Base-by-base conservation (phyloP, 2,888 invertebrate species). In the Hesperia comma region DNA sequence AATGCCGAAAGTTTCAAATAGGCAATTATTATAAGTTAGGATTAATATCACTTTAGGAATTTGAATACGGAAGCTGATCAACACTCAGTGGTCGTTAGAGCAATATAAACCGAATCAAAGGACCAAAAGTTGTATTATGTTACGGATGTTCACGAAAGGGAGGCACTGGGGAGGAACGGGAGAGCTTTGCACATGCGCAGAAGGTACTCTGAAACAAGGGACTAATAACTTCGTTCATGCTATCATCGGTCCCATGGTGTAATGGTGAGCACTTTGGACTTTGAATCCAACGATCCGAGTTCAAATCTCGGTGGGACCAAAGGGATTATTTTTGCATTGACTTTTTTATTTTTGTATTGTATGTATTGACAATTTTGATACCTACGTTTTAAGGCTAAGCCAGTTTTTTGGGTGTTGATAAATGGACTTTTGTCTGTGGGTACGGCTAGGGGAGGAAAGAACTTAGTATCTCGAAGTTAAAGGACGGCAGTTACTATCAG, bases 241-340 rank as follows among this genome's bases (percentile, higher is more conserved):
- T 3, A 0, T n/a, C 41, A 68, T 15, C 71, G 75, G 74, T 94
- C 91, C 93, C 93, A 93, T 94, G 94, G 94, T 94, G 94, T 94
- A 94, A 94, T 93, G 94, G 94, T 94, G 92, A 94, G 94, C 94
- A 94, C 94, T 94, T 94, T 94, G 94, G 94, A 94, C 94, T 94
- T 92, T 94, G 94, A 94, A 94, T 94, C 94, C 94, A 94, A 94
- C 95, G 95, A 95, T 95, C 95, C 95, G 95, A 95, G 95, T 95
- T 95, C 95, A 95, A 95, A 95, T 95, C 95, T 95, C 95, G 95
- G 95, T 95, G 95, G 95, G 93, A 95, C 95, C 95, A 90, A 85
- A 66, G 26, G 26, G 26, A 12, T 41, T 77, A 77, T 79, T 77
- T 70, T 61, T n/a, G 49, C 40, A 37, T 12, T 53, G 26, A 55